Evolutionary conservation across 2,888 invertebrate genomes (phyloP).

Genomic region (Macaria notata): DNA sequence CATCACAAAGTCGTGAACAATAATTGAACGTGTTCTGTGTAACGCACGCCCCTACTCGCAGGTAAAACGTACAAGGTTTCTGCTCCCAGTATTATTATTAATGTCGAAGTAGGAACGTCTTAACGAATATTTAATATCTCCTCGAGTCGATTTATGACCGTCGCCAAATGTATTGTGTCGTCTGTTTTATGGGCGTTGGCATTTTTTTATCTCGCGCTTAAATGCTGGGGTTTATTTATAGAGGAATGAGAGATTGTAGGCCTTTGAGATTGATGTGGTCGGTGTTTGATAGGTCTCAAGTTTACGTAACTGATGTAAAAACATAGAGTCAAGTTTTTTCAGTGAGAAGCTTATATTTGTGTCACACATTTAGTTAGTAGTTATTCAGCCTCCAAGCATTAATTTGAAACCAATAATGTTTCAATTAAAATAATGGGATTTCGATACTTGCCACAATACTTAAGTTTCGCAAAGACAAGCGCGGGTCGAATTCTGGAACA

Average conservation of each 20-base stretch:
- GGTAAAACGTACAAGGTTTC: conserved; percentile 35
- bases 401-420: no score
- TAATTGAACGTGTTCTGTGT: conserved; percentile 18
- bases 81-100: conserved; percentile 71
- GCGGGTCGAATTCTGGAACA: no score
- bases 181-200: conserved; percentile 42
- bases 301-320: no score
- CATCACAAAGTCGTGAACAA: neutral
- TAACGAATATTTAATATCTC: conserved; percentile 78
- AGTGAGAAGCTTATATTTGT: no score
- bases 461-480: no score
- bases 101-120: conserved; percentile 62
- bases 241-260: conserved; percentile 5
- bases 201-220: conserved; percentile 29
- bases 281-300: no score
- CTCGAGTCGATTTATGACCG: conserved; percentile 57
- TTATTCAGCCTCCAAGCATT: no score
- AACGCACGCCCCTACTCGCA: conserved; percentile 20
- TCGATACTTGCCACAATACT: no score
- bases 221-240: conserved; percentile 29
- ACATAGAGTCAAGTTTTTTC: no score
- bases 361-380: no score
- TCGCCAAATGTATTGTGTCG: conserved; percentile 53
- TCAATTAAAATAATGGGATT: no score
- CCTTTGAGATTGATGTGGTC: neutral